A percentile compares a stretch with the other conserved stretches of the same genome.
phyloP scores from a whole-genome alignment of 1,140 invertebrate species.

The Drosophila varians region DNA sequence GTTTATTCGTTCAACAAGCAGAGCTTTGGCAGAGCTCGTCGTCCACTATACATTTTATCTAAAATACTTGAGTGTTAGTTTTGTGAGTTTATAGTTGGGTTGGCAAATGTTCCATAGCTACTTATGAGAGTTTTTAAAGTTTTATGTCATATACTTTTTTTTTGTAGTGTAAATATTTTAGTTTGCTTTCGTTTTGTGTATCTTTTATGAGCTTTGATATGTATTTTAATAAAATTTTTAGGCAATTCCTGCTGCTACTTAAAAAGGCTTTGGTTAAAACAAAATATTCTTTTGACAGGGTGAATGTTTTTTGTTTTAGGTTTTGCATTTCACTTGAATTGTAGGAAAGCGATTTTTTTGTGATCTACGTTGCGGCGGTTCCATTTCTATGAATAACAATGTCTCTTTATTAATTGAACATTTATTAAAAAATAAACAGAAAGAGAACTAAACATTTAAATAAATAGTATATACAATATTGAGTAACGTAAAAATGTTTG shows the following conservation, averaged over 20 bases:
- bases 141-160: conserved; percentile 37
- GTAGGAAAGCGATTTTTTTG: conserved; percentile 35
- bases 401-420: conserved; percentile 23
- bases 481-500: conserved; percentile 22
- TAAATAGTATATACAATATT: conserved; percentile 36
- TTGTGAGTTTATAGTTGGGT: conserved; percentile 52
- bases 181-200: conserved; percentile 33
- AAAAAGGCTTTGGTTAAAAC: conserved; percentile 27
- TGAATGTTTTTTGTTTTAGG: conserved; percentile 1
- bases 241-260: conserved; percentile 73
- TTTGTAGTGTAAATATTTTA: conserved; percentile 40
- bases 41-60: conserved; percentile 71
- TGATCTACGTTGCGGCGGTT: conserved; percentile 32
- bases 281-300: background rate
- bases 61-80: conserved; percentile 67
- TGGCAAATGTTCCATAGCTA: conserved; percentile 54
- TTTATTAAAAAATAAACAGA: conserved; percentile 43
- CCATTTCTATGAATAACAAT: conserved; percentile 8
- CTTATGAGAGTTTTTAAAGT: conserved; percentile 42
- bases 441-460: conserved; percentile 37
- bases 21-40: conserved; percentile 30
- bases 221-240: conserved; percentile 71
- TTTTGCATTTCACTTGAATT: conserved; percentile 31
- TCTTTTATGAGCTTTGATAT: conserved; percentile 69
- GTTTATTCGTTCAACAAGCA: conserved; percentile 38